Conservation (phyloP, 2,797 vertebrate species). For the Mycteria americana region DNA sequence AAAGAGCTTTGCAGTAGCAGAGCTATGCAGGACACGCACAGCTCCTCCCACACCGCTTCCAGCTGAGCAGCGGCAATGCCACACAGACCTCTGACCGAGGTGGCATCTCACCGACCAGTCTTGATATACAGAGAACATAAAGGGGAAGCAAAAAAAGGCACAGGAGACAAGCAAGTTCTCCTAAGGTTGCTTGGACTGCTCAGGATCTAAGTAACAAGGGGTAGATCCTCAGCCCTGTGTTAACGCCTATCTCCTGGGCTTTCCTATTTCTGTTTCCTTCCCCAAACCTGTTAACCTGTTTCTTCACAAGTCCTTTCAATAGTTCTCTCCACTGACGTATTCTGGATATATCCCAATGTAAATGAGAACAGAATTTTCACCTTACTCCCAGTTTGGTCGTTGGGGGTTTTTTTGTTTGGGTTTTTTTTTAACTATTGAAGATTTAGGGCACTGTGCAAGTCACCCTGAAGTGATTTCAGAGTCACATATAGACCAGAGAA, state of each 20-base stretch:
- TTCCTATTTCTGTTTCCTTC: background rate
- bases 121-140: background rate
- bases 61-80: background rate
- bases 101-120: no score
- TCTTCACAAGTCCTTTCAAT: background rate
- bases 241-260: background rate
- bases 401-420: background rate
- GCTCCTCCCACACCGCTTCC: accelerated
- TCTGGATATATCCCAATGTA: background rate
- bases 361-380: background rate
- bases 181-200: background rate
- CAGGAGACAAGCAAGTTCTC: background rate
- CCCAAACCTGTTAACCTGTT: background rate
- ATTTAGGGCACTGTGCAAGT: background rate
- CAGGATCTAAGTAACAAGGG: background rate
- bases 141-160: background rate
- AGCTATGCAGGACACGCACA: background rate
- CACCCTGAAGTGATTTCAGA: background rate
- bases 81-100: background rate
- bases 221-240: background rate
- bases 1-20: background rate
- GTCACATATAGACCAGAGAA: background rate
- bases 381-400: background rate
- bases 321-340: background rate
- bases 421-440: background rate